Conservation (phyloP, 2,113 vertebrate genomes). For the Pavo muticus region DNA sequence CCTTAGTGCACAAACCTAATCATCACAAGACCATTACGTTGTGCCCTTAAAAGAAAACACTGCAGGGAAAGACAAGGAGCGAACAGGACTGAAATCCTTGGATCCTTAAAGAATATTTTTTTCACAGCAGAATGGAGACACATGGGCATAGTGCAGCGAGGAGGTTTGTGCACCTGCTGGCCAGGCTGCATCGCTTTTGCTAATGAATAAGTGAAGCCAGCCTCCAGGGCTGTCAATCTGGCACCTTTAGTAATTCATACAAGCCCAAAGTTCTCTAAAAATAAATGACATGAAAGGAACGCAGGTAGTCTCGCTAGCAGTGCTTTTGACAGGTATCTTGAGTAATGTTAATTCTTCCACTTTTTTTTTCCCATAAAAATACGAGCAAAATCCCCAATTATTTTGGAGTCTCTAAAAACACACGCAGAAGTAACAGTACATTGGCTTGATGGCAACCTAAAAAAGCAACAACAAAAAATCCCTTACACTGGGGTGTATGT, state of each 20-base stretch:
- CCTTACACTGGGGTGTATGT: fast-evolving
- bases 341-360: slow-evolving; percentile 1
- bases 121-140: not conserved
- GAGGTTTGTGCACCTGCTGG: slow-evolving; percentile 29
- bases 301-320: not conserved
- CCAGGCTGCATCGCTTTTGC: not conserved
- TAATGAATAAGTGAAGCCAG: slow-evolving; percentile 31
- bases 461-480: not conserved
- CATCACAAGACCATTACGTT: not conserved
- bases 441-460: not conserved
- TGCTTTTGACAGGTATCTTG: slow-evolving; percentile 19
- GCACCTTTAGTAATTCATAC: not conserved
- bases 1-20: not conserved
- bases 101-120: not conserved
- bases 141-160: not conserved
- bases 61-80: slow-evolving; percentile 17
- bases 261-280: slow-evolving; percentile 17
- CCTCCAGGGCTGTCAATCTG: slow-evolving; percentile 52
- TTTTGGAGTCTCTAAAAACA: slow-evolving; percentile 25
- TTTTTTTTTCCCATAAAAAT: not conserved
- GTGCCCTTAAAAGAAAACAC: not conserved
- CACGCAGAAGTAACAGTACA: not conserved
- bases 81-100: not conserved
- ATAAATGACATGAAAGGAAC: slow-evolving; percentile 25
- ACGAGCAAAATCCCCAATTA: not conserved